Evolutionary conservation across 2,888 invertebrate genomes (phyloP).

Genomic region (Dyspetes luteomarginatus): DNA sequence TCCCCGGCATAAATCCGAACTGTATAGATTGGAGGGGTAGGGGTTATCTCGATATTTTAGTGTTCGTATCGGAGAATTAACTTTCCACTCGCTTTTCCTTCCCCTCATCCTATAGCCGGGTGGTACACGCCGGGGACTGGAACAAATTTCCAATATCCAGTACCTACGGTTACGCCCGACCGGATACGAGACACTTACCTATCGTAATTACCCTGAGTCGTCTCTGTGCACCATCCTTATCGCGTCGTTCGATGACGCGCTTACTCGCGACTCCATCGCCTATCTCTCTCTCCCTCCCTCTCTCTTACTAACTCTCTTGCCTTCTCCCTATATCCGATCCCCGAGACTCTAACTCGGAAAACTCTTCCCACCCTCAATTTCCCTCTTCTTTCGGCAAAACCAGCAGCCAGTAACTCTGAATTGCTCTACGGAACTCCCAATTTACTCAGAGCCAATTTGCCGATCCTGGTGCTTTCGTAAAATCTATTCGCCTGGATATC

Average conservation of each 20-base stretch:
- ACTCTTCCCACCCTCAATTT: conserved; percentile 58
- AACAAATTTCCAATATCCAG: conserved; percentile 75
- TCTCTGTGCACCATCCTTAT: conserved; percentile 61
- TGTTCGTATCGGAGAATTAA: conserved; percentile 70
- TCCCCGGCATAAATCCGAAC: conserved; percentile 57
- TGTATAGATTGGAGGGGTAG: not conserved
- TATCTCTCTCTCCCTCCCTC: conserved; percentile 46
- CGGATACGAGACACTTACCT: conserved; percentile 68
- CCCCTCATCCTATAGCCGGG: conserved; percentile 43
- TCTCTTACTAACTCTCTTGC: conserved; percentile 57
- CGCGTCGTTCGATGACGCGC: conserved; percentile 60
- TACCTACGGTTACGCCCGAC: conserved; percentile 70
- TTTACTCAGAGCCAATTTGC: conserved; percentile 64
- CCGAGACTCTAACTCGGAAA: conserved; percentile 52
- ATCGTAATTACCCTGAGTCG: conserved; percentile 65
- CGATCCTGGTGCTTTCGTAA: conserved; percentile 48
- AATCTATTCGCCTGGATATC: conserved; percentile 46
- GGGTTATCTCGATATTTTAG: conserved; percentile 70
- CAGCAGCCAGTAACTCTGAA: conserved; percentile 58
- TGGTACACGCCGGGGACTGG: conserved; percentile 60
- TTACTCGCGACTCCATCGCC: conserved; percentile 35
- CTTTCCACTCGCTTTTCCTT: conserved; percentile 53
- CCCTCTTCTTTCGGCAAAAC: conserved; percentile 41
- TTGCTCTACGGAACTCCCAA: conserved; percentile 60
- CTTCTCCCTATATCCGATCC: conserved; percentile 33